These are phyloP conservation scores for Patiria pectinifera DNA, from an alignment of 53 echinoderm and acorn worm species.

Conservation along the genomic window DNA sequence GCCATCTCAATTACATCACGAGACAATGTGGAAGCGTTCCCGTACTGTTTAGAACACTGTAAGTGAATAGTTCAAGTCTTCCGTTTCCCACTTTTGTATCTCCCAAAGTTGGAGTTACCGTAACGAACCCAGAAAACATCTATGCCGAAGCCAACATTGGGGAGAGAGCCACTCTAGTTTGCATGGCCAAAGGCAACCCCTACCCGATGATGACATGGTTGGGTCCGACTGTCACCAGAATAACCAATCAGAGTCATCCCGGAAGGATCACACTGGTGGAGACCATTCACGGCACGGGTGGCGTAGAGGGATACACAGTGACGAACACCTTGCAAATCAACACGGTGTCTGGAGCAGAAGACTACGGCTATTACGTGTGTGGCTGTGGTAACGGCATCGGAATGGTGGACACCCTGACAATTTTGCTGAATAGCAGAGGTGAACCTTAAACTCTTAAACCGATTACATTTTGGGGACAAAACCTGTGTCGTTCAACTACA, in stretches of 20 bases:
- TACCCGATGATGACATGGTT: neutral
- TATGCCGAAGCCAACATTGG: slow-evolving; percentile 3
- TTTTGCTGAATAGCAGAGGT: slow-evolving; percentile 16
- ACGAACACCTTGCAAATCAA: slow-evolving; percentile 1
- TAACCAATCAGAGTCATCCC: slow-evolving; percentile 31
- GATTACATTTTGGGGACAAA: neutral
- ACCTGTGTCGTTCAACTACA: no score
- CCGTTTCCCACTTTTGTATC: neutral
- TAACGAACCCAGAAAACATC: neutral
- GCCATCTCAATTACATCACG: no score
- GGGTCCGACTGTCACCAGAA: neutral
- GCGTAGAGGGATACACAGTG: neutral
- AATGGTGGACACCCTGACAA: neutral
- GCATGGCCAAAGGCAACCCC: slow-evolving; percentile 27
- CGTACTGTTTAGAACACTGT: no score
- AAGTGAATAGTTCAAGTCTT: no score
- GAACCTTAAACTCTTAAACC: neutral
- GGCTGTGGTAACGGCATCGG: slow-evolving; percentile 18
- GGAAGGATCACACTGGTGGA: neutral
- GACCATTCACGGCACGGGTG: slow-evolving; percentile 11
- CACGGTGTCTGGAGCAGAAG: neutral
- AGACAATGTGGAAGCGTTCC: no score
- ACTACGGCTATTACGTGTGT: slow-evolving; percentile 28
- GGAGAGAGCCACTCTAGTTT: neutral
- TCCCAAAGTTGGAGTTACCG: neutral